Conservation (phyloP, 2,797 vertebrate genomes). For the Cyclura pinguis region DNA sequence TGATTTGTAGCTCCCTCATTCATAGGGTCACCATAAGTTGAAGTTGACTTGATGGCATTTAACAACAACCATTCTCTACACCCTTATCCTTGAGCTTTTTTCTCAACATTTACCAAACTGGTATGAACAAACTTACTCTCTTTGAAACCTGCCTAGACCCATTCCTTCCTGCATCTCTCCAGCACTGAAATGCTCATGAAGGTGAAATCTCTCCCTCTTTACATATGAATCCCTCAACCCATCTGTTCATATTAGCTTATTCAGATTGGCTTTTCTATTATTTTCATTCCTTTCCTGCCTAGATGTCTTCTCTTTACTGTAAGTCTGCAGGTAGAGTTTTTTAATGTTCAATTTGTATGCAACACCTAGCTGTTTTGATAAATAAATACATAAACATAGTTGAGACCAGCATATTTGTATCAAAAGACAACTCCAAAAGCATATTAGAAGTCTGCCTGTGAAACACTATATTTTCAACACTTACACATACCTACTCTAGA, state of each 20-base stretch:
- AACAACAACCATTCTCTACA: background rate
- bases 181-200: background rate
- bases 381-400: background rate
- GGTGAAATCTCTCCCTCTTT: background rate
- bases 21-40: too few relatives aligned
- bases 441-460: background rate
- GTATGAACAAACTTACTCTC: background rate
- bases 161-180: background rate
- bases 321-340: background rate
- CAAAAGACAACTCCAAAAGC: background rate
- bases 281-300: background rate
- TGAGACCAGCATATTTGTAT: background rate
- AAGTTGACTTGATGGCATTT: too few relatives aligned
- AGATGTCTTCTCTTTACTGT: background rate
- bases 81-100: too few relatives aligned
- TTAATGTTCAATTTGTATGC: background rate
- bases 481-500: background rate
- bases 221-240: background rate
- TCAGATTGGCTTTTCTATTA: background rate
- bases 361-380: background rate
- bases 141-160: background rate
- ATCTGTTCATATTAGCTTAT: background rate
- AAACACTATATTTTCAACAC: background rate
- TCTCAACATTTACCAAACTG: too few relatives aligned
- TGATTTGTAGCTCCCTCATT: too few relatives aligned